Evolutionary conservation across 1,140 invertebrate species (phyloP).

Genomic region (Lamellibrachia luymesi): DNA sequence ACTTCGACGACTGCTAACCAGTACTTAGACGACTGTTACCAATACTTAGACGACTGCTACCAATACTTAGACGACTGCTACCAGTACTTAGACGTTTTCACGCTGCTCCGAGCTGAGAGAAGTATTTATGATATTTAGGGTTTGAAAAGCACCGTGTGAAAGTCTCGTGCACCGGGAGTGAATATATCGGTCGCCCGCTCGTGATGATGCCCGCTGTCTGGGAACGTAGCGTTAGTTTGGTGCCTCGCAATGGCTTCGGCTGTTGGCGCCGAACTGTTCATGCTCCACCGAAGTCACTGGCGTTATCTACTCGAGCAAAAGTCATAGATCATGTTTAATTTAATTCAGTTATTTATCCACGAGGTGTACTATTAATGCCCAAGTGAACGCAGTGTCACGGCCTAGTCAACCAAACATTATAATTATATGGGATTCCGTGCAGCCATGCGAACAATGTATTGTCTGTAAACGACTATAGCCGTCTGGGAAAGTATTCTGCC

Average conservation of each 20-base stretch:
- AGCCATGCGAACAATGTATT: background rate
- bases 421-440: background rate
- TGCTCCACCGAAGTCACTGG: background rate
- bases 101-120: background rate
- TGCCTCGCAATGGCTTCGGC: background rate
- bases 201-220: background rate
- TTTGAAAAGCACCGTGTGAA: background rate
- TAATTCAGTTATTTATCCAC: background rate
- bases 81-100: background rate
- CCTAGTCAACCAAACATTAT: background rate
- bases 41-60: too few relatives aligned
- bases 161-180: background rate
- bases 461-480: background rate
- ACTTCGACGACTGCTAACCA: too few relatives aligned
- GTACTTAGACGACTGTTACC: too few relatives aligned
- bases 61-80: too few relatives aligned
- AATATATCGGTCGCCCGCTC: background rate
- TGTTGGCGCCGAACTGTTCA: background rate
- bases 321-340: background rate
- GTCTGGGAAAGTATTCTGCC: background rate
- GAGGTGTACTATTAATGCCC: too few relatives aligned
- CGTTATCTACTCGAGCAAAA: background rate
- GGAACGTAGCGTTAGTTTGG: background rate
- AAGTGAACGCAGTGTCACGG: background rate
- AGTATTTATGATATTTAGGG: background rate